Conservation (phyloP, 2,888 invertebrate genomes). For the Drosophila koepferae region DNA sequence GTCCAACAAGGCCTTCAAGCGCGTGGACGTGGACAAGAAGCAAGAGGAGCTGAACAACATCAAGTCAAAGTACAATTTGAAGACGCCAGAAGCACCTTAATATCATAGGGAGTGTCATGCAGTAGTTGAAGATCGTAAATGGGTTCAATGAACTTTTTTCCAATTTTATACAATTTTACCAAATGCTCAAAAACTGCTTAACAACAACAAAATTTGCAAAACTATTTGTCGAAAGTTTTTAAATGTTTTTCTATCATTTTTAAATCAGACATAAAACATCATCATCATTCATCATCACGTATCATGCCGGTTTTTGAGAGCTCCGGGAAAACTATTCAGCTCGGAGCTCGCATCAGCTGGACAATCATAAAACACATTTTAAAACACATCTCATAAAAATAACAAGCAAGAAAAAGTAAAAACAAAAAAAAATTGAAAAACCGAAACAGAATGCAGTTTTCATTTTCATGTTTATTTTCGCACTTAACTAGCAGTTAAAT, state of each 20-base stretch:
- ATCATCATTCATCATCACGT: constrained; percentile 52
- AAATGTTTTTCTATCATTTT: constrained; percentile 56
- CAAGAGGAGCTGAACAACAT: constrained; percentile 97
- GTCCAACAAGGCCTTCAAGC: constrained; percentile 97
- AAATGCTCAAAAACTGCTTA: constrained; percentile 26
- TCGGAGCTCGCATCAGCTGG: constrained; percentile 26
- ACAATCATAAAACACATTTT: constrained; percentile 37
- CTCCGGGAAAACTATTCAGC: constrained; percentile 22
- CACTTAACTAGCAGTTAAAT: constrained; percentile 55
- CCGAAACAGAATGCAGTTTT: neutral
- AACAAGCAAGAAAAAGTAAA: constrained; percentile 78
- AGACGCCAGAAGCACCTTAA: constrained; percentile 84
- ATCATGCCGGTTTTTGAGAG: constrained; percentile 34
- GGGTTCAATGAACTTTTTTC: constrained; percentile 25
- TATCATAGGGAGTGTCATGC: neutral
- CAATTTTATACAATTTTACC: constrained; percentile 26
- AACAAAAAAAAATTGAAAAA: constrained; percentile 66
- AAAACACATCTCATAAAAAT: constrained; percentile 65
- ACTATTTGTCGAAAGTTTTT: constrained; percentile 61
- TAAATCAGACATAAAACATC: constrained; percentile 46
- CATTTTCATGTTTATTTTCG: neutral
- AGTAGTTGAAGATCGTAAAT: neutral
- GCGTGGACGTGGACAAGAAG: constrained; percentile 97
- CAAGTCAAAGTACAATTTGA: constrained; percentile 96
- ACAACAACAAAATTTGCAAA: constrained; percentile 55